Conservation (phyloP, 2,113 vertebrate genomes). For the Alaudala cheleensis region DNA sequence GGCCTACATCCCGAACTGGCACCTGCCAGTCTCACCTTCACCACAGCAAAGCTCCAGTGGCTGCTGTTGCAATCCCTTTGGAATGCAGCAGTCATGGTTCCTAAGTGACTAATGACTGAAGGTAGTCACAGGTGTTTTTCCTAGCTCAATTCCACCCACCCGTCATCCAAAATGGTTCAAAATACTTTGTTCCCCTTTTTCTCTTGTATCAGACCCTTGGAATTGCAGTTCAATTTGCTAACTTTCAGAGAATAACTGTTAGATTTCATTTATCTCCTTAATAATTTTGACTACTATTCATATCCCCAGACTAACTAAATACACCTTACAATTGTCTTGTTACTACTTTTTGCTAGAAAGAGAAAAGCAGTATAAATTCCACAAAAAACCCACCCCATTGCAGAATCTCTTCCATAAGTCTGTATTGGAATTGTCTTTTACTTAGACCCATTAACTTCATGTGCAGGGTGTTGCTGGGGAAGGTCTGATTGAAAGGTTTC, state of each 20-base stretch:
- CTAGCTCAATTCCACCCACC: constrained; percentile 1
- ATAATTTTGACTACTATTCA: not conserved
- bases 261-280: not conserved
- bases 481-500: not conserved
- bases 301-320: not conserved
- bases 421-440: not conserved
- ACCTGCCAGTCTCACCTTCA: not conserved
- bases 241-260: not conserved
- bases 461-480: not conserved
- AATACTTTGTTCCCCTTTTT: not conserved
- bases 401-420: not conserved
- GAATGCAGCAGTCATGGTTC: constrained; percentile 33
- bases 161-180: not conserved
- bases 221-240: not conserved
- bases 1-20: constrained; percentile 13
- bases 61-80: constrained; percentile 27
- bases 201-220: not conserved
- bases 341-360: not conserved
- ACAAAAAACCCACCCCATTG: not conserved
- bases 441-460: not conserved
- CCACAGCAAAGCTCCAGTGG: constrained; percentile 27
- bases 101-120: constrained; percentile 39
- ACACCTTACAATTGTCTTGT: not conserved
- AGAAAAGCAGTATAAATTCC: not conserved
- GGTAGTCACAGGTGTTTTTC: not conserved